These are phyloP conservation scores for Lycopodina hypogea DNA, from an alignment of 37 sponge, comb jelly and placozoan genomes.

Conservation along the genomic window DNA sequence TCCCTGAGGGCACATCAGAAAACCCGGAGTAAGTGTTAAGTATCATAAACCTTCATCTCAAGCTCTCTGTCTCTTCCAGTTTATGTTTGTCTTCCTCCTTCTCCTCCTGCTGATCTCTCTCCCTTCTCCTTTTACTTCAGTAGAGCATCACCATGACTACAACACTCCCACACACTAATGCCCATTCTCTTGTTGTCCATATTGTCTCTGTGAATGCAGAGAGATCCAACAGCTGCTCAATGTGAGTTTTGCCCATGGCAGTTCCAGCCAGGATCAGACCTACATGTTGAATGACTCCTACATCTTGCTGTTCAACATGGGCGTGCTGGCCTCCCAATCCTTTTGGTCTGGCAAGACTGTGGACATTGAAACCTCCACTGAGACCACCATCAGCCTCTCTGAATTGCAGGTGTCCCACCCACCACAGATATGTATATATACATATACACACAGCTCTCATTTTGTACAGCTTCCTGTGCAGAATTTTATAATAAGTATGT, in stretches of 20 bases:
- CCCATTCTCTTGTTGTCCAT: too few relatives aligned
- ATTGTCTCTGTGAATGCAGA: slow-evolving; percentile 10
- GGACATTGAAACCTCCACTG: slow-evolving; percentile 32
- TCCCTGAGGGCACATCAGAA: slow-evolving; percentile 37
- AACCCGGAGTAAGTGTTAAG: slow-evolving; percentile 37
- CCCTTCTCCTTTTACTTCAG: neutral
- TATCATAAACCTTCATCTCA: neutral
- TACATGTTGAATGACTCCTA: slow-evolving; percentile 26
- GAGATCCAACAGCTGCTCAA: slow-evolving; percentile 56
- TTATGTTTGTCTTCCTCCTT: neutral
- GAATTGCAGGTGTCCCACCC: slow-evolving; percentile 62
- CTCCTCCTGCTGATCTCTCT: neutral
- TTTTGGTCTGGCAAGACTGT: slow-evolving; percentile 47
- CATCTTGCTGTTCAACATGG: slow-evolving; percentile 35
- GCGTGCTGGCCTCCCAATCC: slow-evolving; percentile 13
- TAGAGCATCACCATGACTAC: too few relatives aligned
- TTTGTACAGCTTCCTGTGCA: too few relatives aligned
- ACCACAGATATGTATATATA: neutral
- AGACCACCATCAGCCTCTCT: slow-evolving; percentile 58
- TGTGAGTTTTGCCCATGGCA: slow-evolving; percentile 39
- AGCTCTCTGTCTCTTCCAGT: neutral
- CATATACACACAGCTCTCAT: too few relatives aligned
- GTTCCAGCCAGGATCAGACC: neutral
- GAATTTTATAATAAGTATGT: too few relatives aligned
- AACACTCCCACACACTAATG: too few relatives aligned